Conservation (phyloP, 2,797 vertebrate species). For the Prionace glauca region DNA sequence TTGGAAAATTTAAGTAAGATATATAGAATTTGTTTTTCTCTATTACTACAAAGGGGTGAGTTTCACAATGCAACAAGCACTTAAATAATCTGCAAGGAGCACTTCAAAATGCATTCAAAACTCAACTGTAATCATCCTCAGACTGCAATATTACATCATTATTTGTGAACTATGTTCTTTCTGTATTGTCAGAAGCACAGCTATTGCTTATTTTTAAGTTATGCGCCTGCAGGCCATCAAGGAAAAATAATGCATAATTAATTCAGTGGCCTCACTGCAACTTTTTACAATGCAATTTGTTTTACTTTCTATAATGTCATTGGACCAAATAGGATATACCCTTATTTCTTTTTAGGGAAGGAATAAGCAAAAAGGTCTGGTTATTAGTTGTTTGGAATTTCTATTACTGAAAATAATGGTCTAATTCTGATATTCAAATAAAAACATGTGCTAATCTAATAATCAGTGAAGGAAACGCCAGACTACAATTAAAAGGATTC, state of each 20-base stretch:
- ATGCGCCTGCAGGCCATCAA: not conserved
- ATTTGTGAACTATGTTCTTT: not conserved
- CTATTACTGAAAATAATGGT: not conserved
- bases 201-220: not conserved
- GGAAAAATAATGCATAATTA: not conserved
- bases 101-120: constrained; percentile 26
- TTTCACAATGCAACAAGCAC: not conserved
- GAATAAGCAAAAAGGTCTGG: not conserved
- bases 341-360: no score
- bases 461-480: not conserved
- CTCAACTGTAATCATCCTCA: not conserved
- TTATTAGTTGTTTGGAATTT: not conserved
- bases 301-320: not conserved
- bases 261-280: not conserved
- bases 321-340: not conserved
- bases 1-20: constrained; percentile 14
- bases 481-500: not conserved
- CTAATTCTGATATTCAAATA: not conserved
- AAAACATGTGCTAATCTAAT: not conserved
- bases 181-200: not conserved
- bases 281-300: not conserved
- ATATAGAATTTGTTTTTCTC: no score
- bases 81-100: not conserved
- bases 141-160: not conserved
- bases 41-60: not conserved